These are phyloP conservation scores for Brachionus koreanus DNA, from an alignment of 1,140 invertebrate species.

Conservation along the genomic window DNA sequence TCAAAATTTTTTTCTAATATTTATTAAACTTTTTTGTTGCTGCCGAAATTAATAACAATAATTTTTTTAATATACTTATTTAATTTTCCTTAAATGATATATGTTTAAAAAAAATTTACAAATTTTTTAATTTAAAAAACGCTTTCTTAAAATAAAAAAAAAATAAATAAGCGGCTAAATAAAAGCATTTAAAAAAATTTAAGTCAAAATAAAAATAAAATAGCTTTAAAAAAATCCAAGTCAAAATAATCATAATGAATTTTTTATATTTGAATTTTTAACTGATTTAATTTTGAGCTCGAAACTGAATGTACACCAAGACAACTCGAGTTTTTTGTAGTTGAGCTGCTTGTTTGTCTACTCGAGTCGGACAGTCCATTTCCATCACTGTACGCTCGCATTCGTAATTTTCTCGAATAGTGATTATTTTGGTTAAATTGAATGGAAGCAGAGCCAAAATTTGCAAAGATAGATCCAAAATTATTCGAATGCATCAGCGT, in stretches of 20 bases:
- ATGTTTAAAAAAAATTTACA: constrained; percentile 10
- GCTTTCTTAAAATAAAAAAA: not conserved
- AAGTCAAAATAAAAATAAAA: constrained; percentile 9
- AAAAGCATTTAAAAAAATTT: not conserved
- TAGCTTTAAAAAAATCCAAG: not conserved
- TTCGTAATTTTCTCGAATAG: not conserved
- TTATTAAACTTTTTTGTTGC: not conserved
- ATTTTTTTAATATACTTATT: not conserved
- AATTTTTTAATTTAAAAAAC: constrained; percentile 7
- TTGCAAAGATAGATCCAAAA: constrained; percentile 19
- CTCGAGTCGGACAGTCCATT: constrained; percentile 30
- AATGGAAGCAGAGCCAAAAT: constrained; percentile 35
- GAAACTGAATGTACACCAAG: constrained; percentile 28
- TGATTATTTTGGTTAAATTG: not conserved
- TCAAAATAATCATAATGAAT: not conserved
- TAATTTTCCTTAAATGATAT: not conserved
- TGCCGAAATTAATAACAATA: not conserved
- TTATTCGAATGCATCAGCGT: constrained; percentile 38
- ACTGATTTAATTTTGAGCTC: constrained; percentile 21
- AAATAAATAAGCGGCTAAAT: not conserved
- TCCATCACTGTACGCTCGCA: constrained; percentile 40
- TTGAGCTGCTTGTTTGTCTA: not conserved
- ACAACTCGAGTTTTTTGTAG: constrained; percentile 12
- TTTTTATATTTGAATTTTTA: constrained; percentile 36
- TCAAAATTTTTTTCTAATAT: not conserved